These are phyloP conservation scores for Eupithecia centaureata DNA, from an alignment of 2,888 invertebrate genomes.

Conservation along the genomic window DNA sequence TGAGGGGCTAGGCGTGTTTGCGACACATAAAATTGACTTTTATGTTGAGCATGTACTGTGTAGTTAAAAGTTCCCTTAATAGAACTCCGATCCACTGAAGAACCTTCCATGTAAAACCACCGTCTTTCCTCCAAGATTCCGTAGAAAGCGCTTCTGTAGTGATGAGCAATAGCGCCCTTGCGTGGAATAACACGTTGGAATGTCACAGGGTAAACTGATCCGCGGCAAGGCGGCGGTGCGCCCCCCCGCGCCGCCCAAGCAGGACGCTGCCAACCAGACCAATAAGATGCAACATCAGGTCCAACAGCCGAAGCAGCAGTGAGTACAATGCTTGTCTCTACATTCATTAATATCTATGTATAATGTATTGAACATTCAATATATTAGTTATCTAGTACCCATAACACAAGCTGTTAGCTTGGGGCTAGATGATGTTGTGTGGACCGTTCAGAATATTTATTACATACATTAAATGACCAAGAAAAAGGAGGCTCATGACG, in stretches of 20 bases:
- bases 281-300: constrained; percentile 81
- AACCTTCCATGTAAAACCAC: neutral
- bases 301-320: constrained; percentile 55
- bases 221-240: constrained; percentile 86
- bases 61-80: neutral
- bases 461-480: too few relatives aligned
- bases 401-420: too few relatives aligned
- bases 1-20: neutral
- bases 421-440: too few relatives aligned
- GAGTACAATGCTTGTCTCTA: constrained; percentile 2
- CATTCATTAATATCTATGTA: too few relatives aligned
- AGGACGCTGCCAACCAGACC: constrained; percentile 90
- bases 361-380: too few relatives aligned
- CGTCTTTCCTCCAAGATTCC: neutral
- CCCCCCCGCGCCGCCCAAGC: constrained; percentile 88
- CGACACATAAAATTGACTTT: neutral
- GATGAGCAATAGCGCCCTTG: neutral
- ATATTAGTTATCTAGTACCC: too few relatives aligned
- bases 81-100: neutral
- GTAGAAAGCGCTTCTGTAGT: neutral
- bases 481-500: too few relatives aligned
- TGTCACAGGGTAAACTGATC: constrained; percentile 81
- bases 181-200: constrained; percentile 1
- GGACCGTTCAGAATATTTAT: too few relatives aligned
- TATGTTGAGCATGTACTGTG: neutral